Conservation (phyloP, 2,113 vertebrate genomes). For the Spheniscus mendiculus region DNA sequence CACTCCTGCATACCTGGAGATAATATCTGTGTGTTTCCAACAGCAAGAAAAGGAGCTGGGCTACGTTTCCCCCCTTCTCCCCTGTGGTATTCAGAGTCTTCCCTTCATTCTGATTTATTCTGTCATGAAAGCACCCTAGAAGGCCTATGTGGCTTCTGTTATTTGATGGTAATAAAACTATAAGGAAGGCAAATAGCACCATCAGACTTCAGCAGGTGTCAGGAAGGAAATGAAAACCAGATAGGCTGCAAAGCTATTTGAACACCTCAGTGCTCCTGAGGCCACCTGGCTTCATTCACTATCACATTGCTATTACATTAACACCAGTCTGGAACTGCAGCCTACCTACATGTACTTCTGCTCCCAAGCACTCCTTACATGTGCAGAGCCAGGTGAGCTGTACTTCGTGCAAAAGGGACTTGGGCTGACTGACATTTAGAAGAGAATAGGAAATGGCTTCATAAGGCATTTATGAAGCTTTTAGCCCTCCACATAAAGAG, state of each 20-base stretch:
- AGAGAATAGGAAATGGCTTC: neutral
- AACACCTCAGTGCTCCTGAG: accelerated
- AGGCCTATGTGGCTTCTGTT: neutral
- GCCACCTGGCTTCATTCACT: neutral
- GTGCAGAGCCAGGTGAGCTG: neutral
- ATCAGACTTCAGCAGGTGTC: neutral
- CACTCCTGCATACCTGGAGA: neutral
- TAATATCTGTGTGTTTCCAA: neutral
- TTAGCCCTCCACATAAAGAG: neutral
- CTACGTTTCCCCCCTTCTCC: accelerated
- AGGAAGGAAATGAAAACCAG: neutral
- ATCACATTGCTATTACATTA: neutral
- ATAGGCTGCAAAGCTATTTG: neutral
- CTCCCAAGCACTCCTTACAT: neutral
- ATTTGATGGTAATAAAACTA: neutral
- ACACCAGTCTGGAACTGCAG: neutral
- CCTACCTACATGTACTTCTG: neutral
- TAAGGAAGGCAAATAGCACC: neutral
- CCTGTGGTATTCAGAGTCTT: neutral
- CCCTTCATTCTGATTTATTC: neutral
- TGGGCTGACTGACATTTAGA: neutral
- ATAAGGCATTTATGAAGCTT: neutral
- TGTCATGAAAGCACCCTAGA: neutral
- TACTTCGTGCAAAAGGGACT: neutral
- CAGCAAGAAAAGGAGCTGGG: neutral